Evolutionary conservation across 2,113 vertebrate species (phyloP).

Genomic region (Festucalex cinctus): DNA sequence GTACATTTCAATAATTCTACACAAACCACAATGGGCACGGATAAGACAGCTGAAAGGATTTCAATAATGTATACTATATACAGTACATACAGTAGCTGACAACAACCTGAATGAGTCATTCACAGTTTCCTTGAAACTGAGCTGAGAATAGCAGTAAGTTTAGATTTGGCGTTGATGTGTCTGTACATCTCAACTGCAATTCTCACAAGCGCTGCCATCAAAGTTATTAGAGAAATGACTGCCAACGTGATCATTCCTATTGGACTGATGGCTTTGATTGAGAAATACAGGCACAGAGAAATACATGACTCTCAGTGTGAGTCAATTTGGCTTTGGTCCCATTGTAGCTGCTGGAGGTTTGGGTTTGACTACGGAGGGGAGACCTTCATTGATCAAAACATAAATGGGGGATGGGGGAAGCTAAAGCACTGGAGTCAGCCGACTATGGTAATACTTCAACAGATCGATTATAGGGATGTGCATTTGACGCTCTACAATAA

Average conservation of each 20-base stretch:
- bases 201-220: conserved; percentile 23
- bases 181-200: conserved; percentile 32
- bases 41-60: too few relatives aligned
- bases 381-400: conserved; percentile 52
- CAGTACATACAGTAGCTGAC: too few relatives aligned
- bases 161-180: background rate
- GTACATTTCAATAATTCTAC: too few relatives aligned
- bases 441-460: conserved; percentile 59
- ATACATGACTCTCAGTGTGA: too few relatives aligned
- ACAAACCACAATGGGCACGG: too few relatives aligned
- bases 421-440: conserved; percentile 33
- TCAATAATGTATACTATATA: too few relatives aligned
- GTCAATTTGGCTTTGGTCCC: conserved; percentile 40
- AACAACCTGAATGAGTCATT: background rate
- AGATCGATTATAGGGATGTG: conserved; percentile 61
- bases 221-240: conserved; percentile 10
- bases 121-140: background rate
- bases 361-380: conserved; percentile 26
- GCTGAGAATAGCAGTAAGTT: conserved; percentile 12
- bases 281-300: too few relatives aligned
- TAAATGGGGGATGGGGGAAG: conserved; percentile 14
- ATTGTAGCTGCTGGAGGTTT: conserved; percentile 19
- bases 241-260: conserved; percentile 5
- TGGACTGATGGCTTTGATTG: conserved; percentile 26
- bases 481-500: conserved; percentile 51